These are phyloP conservation scores for Antechinus stuartii DNA, from an alignment of 2,113 vertebrate genomes.

Conservation along the genomic window DNA sequence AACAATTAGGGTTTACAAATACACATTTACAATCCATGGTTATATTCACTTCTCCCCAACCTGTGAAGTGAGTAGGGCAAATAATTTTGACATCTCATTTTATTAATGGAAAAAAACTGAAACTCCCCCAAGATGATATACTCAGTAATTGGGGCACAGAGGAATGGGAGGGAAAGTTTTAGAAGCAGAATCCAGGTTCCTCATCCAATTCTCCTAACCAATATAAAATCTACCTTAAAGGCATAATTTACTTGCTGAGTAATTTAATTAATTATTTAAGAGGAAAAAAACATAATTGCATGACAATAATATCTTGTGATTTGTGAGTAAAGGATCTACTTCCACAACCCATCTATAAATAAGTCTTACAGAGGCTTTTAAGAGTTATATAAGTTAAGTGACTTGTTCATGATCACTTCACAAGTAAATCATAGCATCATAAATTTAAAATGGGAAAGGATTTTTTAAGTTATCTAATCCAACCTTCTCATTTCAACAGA, in stretches of 20 bases:
- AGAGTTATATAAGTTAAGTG: not conserved
- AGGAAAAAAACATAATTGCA: not conserved
- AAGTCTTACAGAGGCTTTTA: not conserved
- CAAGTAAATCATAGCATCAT: not conserved
- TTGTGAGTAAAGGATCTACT: not conserved
- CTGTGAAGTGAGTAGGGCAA: not conserved
- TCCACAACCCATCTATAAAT: not conserved
- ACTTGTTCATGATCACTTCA: not conserved
- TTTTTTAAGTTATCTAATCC: not conserved
- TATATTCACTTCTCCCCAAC: not conserved
- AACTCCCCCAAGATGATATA: not conserved
- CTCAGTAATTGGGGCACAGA: fast-evolving
- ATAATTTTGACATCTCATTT: not conserved
- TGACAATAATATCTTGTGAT: not conserved
- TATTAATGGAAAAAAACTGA: not conserved
- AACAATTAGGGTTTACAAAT: not conserved
- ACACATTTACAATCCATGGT: not conserved
- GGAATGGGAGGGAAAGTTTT: too few species aligned
- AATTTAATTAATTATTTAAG: not conserved
- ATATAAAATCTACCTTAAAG: fast-evolving
- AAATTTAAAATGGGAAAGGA: not conserved
- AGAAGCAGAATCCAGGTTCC: not conserved
- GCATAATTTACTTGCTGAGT: not conserved
- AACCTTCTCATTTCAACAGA: not conserved
- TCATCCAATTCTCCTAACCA: not conserved